A percentile compares a stretch with the other conserved stretches of the same genome.
phyloP scores from a whole-genome alignment of 2,113 vertebrate species.

The Trachemys scripta region DNA sequence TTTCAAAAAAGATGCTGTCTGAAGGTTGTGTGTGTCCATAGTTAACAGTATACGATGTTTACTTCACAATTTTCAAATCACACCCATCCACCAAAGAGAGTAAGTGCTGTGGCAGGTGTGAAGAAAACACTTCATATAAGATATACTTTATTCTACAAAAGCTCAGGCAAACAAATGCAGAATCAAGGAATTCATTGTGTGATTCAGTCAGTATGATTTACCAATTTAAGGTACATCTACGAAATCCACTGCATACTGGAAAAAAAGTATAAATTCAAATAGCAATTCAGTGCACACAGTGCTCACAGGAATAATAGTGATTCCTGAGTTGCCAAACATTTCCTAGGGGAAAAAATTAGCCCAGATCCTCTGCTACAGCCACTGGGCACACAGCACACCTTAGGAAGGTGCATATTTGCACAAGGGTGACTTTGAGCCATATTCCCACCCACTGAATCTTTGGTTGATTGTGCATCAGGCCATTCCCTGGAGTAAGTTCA shows the following conservation, averaged over 20 bases:
- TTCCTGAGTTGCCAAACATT: background rate
- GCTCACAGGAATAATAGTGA: background rate
- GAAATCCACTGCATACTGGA: background rate
- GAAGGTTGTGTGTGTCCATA: background rate
- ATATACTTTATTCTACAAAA: background rate
- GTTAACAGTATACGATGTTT: slow-evolving; percentile 1
- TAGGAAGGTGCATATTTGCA: background rate
- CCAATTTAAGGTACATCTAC: background rate
- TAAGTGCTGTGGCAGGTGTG: background rate
- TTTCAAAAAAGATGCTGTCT: slow-evolving; percentile 14
- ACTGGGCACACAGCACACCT: accelerated
- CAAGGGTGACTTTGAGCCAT: too few relatives aligned
- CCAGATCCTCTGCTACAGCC: background rate
- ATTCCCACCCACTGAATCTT: background rate
- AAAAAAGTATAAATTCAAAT: slow-evolving; percentile 12
- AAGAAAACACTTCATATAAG: background rate
- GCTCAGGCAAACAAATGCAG: background rate
- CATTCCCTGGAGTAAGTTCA: background rate
- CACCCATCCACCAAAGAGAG: background rate
- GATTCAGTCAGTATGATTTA: background rate
- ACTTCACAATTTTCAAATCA: background rate
- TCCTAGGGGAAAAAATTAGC: background rate
- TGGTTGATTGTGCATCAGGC: background rate
- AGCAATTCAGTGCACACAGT: background rate
- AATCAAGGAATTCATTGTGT: background rate